A percentile compares a stretch with the other conserved stretches of the same genome.
Conservation (phyloP, 2,797 vertebrate species). For the Agapornis canus region DNA sequence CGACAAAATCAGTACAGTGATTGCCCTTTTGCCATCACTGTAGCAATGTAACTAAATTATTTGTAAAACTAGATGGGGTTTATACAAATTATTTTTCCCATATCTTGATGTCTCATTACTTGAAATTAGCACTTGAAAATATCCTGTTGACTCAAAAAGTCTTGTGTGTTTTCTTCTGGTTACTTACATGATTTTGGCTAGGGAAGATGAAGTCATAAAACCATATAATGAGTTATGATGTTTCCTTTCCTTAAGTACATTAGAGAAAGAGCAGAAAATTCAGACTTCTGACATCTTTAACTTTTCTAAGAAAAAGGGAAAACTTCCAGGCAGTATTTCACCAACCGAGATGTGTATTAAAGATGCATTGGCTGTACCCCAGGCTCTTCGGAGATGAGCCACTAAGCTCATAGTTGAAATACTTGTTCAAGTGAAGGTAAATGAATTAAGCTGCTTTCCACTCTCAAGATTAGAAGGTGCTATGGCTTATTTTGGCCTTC, state of each 20-base stretch:
- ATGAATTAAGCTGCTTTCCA: neutral
- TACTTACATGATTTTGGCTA: neutral
- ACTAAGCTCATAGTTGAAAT: neutral
- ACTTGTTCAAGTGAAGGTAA: neutral
- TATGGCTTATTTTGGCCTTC: neutral
- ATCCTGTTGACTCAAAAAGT: neutral
- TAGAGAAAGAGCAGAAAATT: neutral
- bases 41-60: neutral
- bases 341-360: neutral
- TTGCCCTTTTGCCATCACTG: neutral
- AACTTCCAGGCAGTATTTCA: slow-evolving; percentile 28
- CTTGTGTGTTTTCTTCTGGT: neutral
- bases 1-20: neutral
- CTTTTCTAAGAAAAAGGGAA: slow-evolving; percentile 46
- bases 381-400: neutral
- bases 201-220: neutral
- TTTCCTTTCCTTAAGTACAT: neutral
- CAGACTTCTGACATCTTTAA: slow-evolving; percentile 6
- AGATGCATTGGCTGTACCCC: neutral
- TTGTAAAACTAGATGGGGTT: neutral
- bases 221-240: neutral
- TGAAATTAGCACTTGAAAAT: neutral
- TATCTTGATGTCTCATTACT: neutral
- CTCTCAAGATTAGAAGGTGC: neutral
- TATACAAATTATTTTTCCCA: neutral